Evolutionary conservation across 2,113 vertebrate genomes (phyloP).

Genomic region (Oxygymnocypris stewartii): DNA sequence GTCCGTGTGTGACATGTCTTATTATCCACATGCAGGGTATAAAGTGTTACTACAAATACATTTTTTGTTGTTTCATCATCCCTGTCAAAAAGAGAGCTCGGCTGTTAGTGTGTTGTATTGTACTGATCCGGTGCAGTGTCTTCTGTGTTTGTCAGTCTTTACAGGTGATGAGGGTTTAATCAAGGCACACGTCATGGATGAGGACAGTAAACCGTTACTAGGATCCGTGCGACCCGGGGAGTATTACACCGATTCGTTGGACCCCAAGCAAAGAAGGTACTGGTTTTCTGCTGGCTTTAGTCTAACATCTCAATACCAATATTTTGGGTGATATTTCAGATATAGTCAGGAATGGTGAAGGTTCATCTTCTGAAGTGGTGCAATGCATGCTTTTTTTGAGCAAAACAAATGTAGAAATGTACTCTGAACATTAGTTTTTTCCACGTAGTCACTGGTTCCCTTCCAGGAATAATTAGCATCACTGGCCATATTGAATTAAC

Average conservation of each 20-base stretch:
- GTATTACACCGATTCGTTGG: conserved; percentile 66
- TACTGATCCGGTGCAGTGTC: no score
- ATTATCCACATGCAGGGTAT: not conserved
- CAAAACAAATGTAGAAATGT: no score
- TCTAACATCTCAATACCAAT: not conserved
- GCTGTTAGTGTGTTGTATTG: not conserved
- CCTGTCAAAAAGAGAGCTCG: not conserved
- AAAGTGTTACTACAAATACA: not conserved
- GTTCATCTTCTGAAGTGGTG: no score
- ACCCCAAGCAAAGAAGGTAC: conserved; percentile 74
- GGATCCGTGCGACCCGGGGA: conserved; percentile 60
- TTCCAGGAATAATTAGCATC: conserved; percentile 15
- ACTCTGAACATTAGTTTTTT: not conserved
- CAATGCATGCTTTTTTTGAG: not conserved
- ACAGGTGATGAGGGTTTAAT: conserved; percentile 49
- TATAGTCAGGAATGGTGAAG: not conserved
- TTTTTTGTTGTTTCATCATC: not conserved
- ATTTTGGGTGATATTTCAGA: not conserved
- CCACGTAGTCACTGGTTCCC: conserved; percentile 2
- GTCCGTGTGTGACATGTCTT: conserved; percentile 19
- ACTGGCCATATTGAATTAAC: conserved; percentile 56
- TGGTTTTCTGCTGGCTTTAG: not conserved
- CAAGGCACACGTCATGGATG: conserved; percentile 68
- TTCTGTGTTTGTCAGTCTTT: not conserved
- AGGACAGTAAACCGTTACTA: conserved; percentile 70